A percentile compares a stretch with the other conserved stretches of the same genome.
Evolutionary conservation across 2,797 vertebrate species (phyloP).

Genomic region (Diglossa cyanea): DNA sequence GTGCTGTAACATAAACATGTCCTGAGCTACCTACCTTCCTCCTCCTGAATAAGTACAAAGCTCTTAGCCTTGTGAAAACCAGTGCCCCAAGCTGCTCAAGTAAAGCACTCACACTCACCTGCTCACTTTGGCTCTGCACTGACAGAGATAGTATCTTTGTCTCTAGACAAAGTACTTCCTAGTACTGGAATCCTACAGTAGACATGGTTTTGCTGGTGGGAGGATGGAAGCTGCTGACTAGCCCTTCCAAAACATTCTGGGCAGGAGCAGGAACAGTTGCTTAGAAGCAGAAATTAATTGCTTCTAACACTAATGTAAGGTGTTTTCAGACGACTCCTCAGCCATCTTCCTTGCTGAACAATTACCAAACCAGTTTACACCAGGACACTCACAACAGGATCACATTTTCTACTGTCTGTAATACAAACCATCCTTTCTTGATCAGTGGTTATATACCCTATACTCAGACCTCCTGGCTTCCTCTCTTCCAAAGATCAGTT

Average conservation of each 20-base stretch:
- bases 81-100: not conserved
- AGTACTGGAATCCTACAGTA: not conserved
- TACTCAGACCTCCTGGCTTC: not conserved
- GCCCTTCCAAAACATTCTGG: not conserved
- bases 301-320: not conserved
- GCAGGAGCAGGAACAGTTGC: not conserved
- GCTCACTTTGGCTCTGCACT: not conserved
- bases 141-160: not conserved
- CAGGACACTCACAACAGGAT: not conserved
- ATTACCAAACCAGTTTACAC: not conserved
- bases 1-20: not conserved
- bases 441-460: fast-evolving
- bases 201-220: not conserved
- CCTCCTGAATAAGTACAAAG: not conserved
- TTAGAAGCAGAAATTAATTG: not conserved
- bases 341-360: not conserved
- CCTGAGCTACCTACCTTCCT: not conserved
- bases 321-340: not conserved
- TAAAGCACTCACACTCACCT: not conserved
- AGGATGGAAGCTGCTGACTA: fast-evolving
- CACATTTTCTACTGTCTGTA: not conserved
- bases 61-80: not conserved
- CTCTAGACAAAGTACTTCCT: not conserved
- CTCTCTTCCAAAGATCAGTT: not conserved
- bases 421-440: not conserved